Evolutionary conservation across 2,888 invertebrate species (phyloP).

Genomic region (Trissoscelio sp.): DNA sequence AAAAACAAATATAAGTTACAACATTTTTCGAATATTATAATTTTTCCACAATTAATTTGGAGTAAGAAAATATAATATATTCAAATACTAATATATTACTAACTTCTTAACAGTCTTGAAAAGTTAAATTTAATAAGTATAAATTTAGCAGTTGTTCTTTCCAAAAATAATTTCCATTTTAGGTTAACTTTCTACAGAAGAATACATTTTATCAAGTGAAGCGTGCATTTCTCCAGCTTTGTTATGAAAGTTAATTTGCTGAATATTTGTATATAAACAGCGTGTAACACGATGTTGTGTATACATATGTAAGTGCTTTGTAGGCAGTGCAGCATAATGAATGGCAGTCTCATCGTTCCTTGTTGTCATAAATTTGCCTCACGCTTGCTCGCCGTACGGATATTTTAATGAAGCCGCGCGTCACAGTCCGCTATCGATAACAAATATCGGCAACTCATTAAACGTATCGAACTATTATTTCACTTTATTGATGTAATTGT

Average conservation of each 20-base stretch:
- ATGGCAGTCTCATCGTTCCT: slow-evolving; percentile 49
- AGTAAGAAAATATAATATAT: no score
- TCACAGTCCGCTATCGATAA: slow-evolving; percentile 22
- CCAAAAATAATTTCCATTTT: neutral
- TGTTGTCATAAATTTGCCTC: slow-evolving; percentile 62
- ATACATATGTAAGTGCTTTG: slow-evolving; percentile 32
- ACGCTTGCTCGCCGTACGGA: slow-evolving; percentile 32
- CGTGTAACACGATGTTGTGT: neutral
- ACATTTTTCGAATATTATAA: no score
- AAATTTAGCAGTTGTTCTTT: no score
- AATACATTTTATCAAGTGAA: neutral
- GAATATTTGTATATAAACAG: slow-evolving; percentile 31
- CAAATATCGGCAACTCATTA: slow-evolving; percentile 40
- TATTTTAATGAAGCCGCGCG: slow-evolving; percentile 58
- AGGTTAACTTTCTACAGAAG: slow-evolving; percentile 24
- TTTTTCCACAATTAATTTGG: no score
- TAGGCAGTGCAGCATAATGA: slow-evolving; percentile 48
- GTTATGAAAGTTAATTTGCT: slow-evolving; percentile 37
- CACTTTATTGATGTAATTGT: neutral
- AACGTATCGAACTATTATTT: slow-evolving; percentile 11
- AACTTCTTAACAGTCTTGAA: no score
- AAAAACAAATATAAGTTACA: no score
- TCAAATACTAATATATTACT: no score
- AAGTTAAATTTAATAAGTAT: no score
- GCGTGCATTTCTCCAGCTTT: slow-evolving; percentile 17